These are phyloP conservation scores for Aproaerema taeniolella DNA, from an alignment of 2,888 invertebrate genomes.

Conservation along the genomic window DNA sequence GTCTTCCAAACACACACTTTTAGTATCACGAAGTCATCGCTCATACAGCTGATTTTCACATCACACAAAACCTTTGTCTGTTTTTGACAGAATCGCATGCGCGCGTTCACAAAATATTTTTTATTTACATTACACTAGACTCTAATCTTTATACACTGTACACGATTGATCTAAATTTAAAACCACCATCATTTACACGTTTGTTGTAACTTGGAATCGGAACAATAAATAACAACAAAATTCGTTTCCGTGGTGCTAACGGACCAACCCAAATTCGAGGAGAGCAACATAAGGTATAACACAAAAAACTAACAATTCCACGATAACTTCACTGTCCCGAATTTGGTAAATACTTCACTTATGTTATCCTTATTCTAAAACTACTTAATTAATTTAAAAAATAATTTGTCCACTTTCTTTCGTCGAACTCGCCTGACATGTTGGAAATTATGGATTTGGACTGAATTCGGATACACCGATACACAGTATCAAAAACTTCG, in stretches of 20 bases:
- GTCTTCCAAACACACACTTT: constrained; percentile 65
- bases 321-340: constrained; percentile 34
- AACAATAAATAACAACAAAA: constrained; percentile 60
- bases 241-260: constrained; percentile 30
- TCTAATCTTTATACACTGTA: constrained; percentile 36
- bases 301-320: constrained; percentile 28
- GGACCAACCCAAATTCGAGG: constrained; percentile 26
- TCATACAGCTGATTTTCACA: constrained; percentile 78
- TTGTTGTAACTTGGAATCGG: constrained; percentile 39
- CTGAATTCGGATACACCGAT: constrained; percentile 12
- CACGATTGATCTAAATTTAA: constrained; percentile 33
- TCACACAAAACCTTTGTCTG: constrained; percentile 80
- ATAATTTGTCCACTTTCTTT: constrained; percentile 36
- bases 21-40: constrained; percentile 74
- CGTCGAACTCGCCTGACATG: constrained; percentile 52
- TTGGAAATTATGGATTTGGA: constrained; percentile 38
- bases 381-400: constrained; percentile 38
- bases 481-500: no score
- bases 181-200: constrained; percentile 34
- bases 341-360: no score
- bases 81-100: constrained; percentile 76
- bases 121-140: constrained; percentile 73
- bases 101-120: constrained; percentile 69
- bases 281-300: constrained; percentile 22
- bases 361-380: constrained; percentile 37